Conservation (phyloP, 1,140 invertebrate species). For the Tetranychus cinnabarinus region DNA sequence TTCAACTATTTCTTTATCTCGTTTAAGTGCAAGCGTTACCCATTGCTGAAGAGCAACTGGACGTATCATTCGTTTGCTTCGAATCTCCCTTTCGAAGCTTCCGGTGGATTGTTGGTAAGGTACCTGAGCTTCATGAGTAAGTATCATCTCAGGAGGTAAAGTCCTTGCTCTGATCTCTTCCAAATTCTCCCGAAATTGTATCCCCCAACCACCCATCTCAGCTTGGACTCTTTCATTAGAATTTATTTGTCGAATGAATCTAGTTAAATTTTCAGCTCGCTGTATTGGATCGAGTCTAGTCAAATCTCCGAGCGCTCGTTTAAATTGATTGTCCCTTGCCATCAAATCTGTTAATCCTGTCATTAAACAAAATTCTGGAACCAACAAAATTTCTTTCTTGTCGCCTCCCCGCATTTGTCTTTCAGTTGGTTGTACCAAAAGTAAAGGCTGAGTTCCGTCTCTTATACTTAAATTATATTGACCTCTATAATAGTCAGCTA, state of each 20-base stretch:
- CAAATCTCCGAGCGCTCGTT: conserved; percentile 36
- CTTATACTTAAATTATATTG: conserved; percentile 19
- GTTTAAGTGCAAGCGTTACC: conserved; percentile 20
- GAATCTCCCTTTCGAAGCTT: conserved; percentile 13
- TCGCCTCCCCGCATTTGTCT: background rate
- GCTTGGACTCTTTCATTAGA: conserved; percentile 17
- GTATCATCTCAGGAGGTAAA: background rate
- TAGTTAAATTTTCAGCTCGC: conserved; percentile 1
- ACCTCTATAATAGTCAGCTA: conserved; percentile 21
- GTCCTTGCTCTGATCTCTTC: conserved; percentile 18
- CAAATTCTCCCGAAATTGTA: conserved; percentile 19
- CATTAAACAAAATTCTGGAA: conserved; percentile 21
- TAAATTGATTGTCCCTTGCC: conserved; percentile 5
- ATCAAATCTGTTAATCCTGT: conserved; percentile 19
- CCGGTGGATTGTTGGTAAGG: conserved; percentile 3
- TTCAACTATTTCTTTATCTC: conserved; percentile 23
- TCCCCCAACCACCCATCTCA: conserved; percentile 23
- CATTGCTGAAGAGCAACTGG: conserved; percentile 1
- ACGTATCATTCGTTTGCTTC: conserved; percentile 12
- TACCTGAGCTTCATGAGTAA: background rate
- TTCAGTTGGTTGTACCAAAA: conserved; percentile 10
- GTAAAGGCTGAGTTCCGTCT: conserved; percentile 20
- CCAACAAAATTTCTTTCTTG: conserved; percentile 10
- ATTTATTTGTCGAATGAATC: conserved; percentile 17
- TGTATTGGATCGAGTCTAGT: conserved; percentile 32